Base-by-base conservation (phyloP, 2,797 vertebrate genomes). In the Squalus acanthias region DNA sequence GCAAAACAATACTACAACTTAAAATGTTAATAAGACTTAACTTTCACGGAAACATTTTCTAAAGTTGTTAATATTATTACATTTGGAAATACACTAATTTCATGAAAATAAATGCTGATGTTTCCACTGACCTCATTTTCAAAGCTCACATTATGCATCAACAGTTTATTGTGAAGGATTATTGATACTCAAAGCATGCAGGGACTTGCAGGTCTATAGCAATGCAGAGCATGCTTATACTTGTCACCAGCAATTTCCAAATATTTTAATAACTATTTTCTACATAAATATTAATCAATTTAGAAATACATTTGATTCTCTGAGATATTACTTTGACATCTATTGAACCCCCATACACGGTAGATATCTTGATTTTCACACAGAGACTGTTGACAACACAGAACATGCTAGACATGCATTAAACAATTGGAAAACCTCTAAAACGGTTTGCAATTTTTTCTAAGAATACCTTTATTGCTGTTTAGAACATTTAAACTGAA, bases 71-170 rank as follows among this genome's bases (percentile, higher is more conserved):
- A n/a, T 17, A 82, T 82, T 39, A 82, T 39, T 79, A 46, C 79
- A 82, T 46, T n/a, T 82, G 39, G 79, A 82, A 82, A 67, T 69
- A 46, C 65, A 69, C 20, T 69, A 93, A 93, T 69, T 46, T 46
- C 20, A 93, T 69, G 67, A 69, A 93, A 69, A 93, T 93, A 93
- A 93, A 93, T 46, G 63, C 91, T 93, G 63, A 93, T 93, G n/a
- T 46, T 93, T 69, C n/a, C 65, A 67, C 24, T 69, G 91, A 69
- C 65, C 91, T 46, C 63, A 93, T 69, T 93, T 85, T 69, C 63
- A 93, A 69, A 93, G 63, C 91, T 93, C 33, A 93, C n/a, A 69
- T 93, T 46, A 39, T 46, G 60, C 89, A 63, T 65, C 50, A 60
- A 53, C 87, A 89, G n/a, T 89, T 92, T 92, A 67, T 69, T 93